These are phyloP conservation scores for Thaleichthys pacificus DNA, from an alignment of 2,797 vertebrate species.

Conservation along the genomic window DNA sequence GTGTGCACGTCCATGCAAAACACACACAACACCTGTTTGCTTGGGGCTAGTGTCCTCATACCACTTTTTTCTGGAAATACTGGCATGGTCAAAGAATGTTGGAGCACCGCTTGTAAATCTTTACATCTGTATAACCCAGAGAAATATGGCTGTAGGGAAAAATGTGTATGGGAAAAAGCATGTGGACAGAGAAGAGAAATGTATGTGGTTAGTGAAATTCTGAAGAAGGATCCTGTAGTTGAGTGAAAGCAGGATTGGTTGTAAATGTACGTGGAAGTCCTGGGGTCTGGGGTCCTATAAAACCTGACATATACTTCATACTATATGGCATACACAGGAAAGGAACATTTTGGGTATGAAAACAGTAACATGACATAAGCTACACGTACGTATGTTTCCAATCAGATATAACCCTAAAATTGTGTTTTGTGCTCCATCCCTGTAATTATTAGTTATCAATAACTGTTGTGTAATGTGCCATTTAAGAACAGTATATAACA, in stretches of 20 bases:
- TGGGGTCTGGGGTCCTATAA: constrained; percentile 6
- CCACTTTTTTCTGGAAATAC: constrained; percentile 43
- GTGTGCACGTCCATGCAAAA: not conserved
- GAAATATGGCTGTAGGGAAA: constrained; percentile 41
- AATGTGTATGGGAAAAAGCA: constrained; percentile 31
- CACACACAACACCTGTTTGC: constrained; percentile 55
- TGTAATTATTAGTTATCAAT: too few species aligned
- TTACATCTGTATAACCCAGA: constrained; percentile 47
- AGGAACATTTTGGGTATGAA: too few species aligned
- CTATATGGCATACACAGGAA: too few species aligned
- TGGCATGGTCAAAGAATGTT: constrained; percentile 39
- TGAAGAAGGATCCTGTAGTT: constrained; percentile 51
- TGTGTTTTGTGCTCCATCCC: too few species aligned
- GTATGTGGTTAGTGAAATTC: constrained; percentile 64
- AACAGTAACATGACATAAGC: too few species aligned
- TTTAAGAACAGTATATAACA: too few species aligned
- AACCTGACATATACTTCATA: too few species aligned
- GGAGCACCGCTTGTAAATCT: constrained; percentile 61
- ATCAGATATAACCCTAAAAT: too few species aligned
- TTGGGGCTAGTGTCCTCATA: constrained; percentile 39
- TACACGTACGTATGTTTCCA: too few species aligned
- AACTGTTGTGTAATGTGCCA: too few species aligned
- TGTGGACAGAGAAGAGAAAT: constrained; percentile 62
- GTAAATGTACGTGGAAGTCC: constrained; percentile 51
- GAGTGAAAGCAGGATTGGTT: constrained; percentile 64